Evolutionary conservation across 2,797 vertebrate genomes (phyloP).

Genomic region (Amblyopsis hoosieri): DNA sequence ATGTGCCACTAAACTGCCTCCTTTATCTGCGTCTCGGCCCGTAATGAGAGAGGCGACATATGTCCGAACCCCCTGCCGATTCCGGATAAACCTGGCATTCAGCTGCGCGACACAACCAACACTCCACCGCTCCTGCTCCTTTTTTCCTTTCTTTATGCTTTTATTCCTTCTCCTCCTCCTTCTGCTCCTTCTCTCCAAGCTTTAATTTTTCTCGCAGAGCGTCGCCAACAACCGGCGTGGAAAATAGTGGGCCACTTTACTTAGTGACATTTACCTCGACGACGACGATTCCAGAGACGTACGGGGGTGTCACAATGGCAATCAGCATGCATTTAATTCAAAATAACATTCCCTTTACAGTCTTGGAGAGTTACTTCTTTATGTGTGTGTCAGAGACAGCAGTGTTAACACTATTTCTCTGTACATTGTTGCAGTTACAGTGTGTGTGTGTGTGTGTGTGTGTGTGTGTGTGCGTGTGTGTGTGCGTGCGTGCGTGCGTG

Average conservation of each 20-base stretch:
- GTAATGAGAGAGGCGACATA: slow-evolving; percentile 65
- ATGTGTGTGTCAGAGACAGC: not conserved
- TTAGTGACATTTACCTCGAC: slow-evolving; percentile 71
- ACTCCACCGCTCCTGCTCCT: slow-evolving; percentile 12
- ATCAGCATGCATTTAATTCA: slow-evolving; percentile 71
- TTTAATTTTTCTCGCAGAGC: slow-evolving; percentile 51
- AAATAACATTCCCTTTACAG: slow-evolving; percentile 53
- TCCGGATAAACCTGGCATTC: slow-evolving; percentile 50
- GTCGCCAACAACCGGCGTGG: slow-evolving; percentile 46
- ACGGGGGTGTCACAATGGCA: slow-evolving; percentile 51
- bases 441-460: slow-evolving; percentile 3
- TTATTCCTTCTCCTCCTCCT: slow-evolving; percentile 4
- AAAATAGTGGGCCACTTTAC: slow-evolving; percentile 58
- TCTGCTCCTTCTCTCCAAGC: slow-evolving; percentile 19
- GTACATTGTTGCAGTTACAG: not conserved
- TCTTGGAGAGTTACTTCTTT: slow-evolving; percentile 35
- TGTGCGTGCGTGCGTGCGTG: not conserved
- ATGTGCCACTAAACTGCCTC: slow-evolving; percentile 47
- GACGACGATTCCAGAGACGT: slow-evolving; percentile 42
- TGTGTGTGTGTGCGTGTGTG: not conserved
- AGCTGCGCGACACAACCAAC: slow-evolving; percentile 24
- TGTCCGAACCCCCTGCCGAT: slow-evolving; percentile 63
- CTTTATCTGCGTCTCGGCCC: slow-evolving; percentile 49
- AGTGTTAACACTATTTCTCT: not conserved
- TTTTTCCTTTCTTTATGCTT: not conserved